Evolutionary conservation across 1,140 invertebrate species (phyloP), one percentile per base, ranked within the genome.

Genomic region (Pseudobourletiella spinata): DNA sequence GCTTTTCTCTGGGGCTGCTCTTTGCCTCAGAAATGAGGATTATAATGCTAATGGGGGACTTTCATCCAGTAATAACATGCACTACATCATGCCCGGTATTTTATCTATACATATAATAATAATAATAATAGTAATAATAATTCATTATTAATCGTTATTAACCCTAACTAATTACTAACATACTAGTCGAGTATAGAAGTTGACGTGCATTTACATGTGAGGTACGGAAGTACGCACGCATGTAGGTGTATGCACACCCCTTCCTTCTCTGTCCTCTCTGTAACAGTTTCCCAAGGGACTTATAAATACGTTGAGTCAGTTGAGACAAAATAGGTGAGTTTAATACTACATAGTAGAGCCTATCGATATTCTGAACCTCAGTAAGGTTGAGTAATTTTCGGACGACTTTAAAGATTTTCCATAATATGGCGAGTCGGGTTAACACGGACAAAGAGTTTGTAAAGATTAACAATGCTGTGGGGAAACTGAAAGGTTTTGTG

Each of bases 51-150:
- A 94, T 78, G 59, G 54, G 11, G 62, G 66, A 52, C 42, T 64
- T 32, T 61, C 61, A 42, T 58, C 58, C 55, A 83, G 88, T 75
- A 89, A 93, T 78, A 83, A 86, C 75, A 90, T 95, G 87, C 91
- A 95, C 82, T 95, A 95, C 80, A 82, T 95, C 78, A 95, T 95
- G 92, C 92, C 91, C 77, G 89, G 91, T 94, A 86, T 80, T 80
- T 70, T 22, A 57, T 26, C 44, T 32, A 60, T 22, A 42, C 25
- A 32, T 51, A 8, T 46, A 8, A 14, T 51, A 51, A n/a, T 55
- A 48, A 18, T 29, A 51, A 29, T 30, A 20, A 46, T 26, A 51
- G 11, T 51, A 25, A 1, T 16, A 51, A 8, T 18, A 11, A 25
- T 26, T 15, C 22, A 25, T 14, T 25, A 56, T 8, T 56, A 18